Percentiles rank a stretch among this genome's conserved stretches.
Evolutionary conservation across 1,140 invertebrate genomes (phyloP).

Genomic region (Colletes gigas): DNA sequence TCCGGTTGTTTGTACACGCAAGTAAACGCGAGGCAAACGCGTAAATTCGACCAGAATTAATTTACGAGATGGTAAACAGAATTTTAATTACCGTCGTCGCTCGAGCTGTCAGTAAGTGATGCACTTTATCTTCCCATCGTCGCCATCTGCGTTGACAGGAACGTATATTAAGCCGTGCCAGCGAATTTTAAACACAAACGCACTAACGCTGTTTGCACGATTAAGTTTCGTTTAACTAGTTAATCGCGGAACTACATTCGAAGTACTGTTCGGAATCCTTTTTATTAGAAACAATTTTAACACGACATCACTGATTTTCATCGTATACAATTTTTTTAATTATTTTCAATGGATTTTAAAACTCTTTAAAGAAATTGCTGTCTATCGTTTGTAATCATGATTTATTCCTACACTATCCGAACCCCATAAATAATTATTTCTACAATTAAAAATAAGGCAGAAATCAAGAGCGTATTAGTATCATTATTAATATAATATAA

Average conservation of each 20-base stretch:
- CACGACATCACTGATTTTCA: not conserved
- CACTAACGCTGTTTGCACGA: slow-evolving; percentile 1
- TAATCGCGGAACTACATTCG: not conserved
- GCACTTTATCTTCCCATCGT: slow-evolving; percentile 23
- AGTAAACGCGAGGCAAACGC: slow-evolving; percentile 7
- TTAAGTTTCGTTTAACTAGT: slow-evolving; percentile 8
- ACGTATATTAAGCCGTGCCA: slow-evolving; percentile 25
- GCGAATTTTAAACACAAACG: slow-evolving; percentile 26
- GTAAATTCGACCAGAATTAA: slow-evolving; percentile 20
- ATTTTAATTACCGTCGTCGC: slow-evolving; percentile 21
- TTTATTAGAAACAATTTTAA: not conserved
- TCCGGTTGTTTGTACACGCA: not conserved
- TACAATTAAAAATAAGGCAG: too few relatives aligned
- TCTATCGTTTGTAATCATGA: too few relatives aligned
- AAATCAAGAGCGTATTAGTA: too few relatives aligned
- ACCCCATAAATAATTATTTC: too few relatives aligned
- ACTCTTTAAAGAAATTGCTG: too few relatives aligned
- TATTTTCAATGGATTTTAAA: too few relatives aligned
- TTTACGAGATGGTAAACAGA: slow-evolving; percentile 18
- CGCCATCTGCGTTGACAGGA: not conserved
- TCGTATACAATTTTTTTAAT: too few relatives aligned
- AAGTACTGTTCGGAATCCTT: not conserved
- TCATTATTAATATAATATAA: too few relatives aligned
- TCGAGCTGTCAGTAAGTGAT: slow-evolving; percentile 20
- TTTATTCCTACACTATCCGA: too few relatives aligned